These are phyloP conservation scores for Acholoe squamosa DNA, from an alignment of 2,888 invertebrate species.

Conservation along the genomic window DNA sequence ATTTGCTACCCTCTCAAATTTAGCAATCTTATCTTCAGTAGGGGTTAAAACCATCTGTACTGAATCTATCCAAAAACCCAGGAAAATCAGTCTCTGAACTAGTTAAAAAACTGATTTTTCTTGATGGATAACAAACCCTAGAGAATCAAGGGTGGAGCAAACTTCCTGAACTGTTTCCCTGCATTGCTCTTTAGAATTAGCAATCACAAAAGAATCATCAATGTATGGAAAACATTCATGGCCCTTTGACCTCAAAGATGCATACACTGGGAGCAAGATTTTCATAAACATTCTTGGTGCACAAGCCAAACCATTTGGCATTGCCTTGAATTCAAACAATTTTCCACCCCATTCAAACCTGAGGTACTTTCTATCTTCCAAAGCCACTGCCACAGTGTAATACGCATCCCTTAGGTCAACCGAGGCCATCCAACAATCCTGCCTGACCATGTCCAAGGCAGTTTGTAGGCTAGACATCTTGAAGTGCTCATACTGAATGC, in stretches of 20 bases:
- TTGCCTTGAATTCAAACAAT: background rate
- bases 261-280: background rate
- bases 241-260: background rate
- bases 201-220: background rate
- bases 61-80: background rate
- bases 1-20: background rate
- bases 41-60: background rate
- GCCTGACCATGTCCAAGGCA: background rate
- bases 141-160: background rate
- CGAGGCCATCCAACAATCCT: background rate
- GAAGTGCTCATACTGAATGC: too few relatives aligned
- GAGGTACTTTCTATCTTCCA: background rate
- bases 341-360: too few relatives aligned
- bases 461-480: background rate
- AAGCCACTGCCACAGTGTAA: background rate
- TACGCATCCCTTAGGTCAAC: background rate
- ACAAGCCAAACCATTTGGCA: background rate
- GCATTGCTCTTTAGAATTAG: background rate
- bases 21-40: background rate
- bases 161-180: background rate
- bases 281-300: background rate
- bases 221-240: background rate
- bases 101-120: background rate
- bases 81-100: background rate
- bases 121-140: background rate